Evolutionary conservation across 2,797 vertebrate species (phyloP).

Genomic region (Acridotheres tristis): DNA sequence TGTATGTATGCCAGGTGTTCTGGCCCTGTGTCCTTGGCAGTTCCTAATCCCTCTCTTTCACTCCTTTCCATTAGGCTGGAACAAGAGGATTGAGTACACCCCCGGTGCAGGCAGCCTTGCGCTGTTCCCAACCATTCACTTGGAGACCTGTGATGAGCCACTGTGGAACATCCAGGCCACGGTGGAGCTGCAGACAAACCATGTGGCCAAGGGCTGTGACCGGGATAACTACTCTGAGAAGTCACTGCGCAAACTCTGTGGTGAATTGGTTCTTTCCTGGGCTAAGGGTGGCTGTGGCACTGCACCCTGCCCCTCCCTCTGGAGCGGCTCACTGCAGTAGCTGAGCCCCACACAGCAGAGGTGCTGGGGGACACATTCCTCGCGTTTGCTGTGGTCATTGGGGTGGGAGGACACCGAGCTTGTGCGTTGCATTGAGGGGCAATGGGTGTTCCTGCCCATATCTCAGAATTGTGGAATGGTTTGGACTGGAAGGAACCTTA

Average conservation of each 20-base stretch:
- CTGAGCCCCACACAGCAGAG: neutral
- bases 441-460: neutral
- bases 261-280: too few relatives aligned
- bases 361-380: neutral
- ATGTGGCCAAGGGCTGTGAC: slow-evolving; percentile 97
- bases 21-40: neutral
- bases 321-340: neutral
- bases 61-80: slow-evolving; percentile 85
- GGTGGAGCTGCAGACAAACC: slow-evolving; percentile 96
- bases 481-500: neutral
- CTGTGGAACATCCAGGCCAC: slow-evolving; percentile 98
- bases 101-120: slow-evolving; percentile 92
- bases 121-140: slow-evolving; percentile 90
- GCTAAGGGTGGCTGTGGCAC: neutral
- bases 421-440: neutral
- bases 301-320: neutral
- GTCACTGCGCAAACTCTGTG: slow-evolving; percentile 87
- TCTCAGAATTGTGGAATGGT: neutral
- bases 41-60: neutral
- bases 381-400: neutral
- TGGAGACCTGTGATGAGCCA: slow-evolving; percentile 96
- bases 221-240: slow-evolving; percentile 97
- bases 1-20: neutral
- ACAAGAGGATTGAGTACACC: slow-evolving; percentile 94
- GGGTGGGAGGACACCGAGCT: neutral